Evolutionary conservation across 2,888 invertebrate species (phyloP), one percentile per base, ranked within the genome.

Genomic region (Sylvicola fuscatus): DNA sequence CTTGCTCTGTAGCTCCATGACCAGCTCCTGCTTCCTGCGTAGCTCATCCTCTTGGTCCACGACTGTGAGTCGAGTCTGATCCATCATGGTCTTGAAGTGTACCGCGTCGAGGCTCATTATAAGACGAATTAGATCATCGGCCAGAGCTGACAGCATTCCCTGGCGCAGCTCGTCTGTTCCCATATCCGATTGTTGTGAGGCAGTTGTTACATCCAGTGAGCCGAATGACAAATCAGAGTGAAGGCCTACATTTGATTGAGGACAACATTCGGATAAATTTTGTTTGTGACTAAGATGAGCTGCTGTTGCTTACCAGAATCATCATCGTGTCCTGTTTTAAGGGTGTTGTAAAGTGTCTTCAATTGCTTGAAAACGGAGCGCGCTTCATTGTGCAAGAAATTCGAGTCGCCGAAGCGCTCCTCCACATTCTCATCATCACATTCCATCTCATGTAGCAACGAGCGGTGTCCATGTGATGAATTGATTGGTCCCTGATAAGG

Each of bases 401-500:
- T 51, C 43, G 56, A 43, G 50, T 54, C 49, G 46, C 50, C 51
- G 10, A 61, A 56, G 33, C 55, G 35, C 58, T 61, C 7, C 56
- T 57, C 33, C 69, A 64, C n/a, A 65, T 32, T 65, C 66, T 70
- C 71, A 40, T 79, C 79, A 45, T 72, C 73, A 35, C 79, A 70
- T 54, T 89, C 87, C 75, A 92, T 82, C 66, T 92, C 90, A 43
- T 82, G 84, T 51, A 84, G 81, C 39, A 92, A 66, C 14, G 89
- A 87, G 52, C 64, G 51, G 50, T 62, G 48, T 45, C 62, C 52
- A 44, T 51, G 47, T 37, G 48, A 47, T 35, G 37, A 36, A 35
- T 39, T 43, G 14, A 41, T 39, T 29, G 38, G 33, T 8, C 33
- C 38, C 38, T 38, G 14, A 32, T 12, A 14, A 8, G 8, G 21